Conservation (phyloP, 2,888 invertebrate genomes). For the Drosophila cognata region DNA sequence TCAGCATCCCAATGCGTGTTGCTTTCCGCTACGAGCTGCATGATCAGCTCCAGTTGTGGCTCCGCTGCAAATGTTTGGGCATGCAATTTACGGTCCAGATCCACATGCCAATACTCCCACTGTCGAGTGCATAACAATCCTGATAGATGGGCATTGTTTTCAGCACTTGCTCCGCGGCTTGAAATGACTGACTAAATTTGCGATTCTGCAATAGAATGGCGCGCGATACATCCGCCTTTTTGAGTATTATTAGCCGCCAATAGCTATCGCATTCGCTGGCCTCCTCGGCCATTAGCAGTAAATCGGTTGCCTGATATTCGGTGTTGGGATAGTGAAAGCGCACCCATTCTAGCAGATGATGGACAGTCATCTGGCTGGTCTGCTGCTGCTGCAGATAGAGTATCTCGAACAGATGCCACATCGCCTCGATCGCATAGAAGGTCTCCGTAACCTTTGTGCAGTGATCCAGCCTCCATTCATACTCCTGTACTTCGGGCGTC, state of each 20-base stretch:
- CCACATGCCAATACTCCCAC: slow-evolving; percentile 88
- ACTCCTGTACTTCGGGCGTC: slow-evolving; percentile 84
- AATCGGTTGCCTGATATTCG: slow-evolving; percentile 89
- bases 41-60: slow-evolving; percentile 89
- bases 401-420: slow-evolving; percentile 97
- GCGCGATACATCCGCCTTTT: too few species aligned
- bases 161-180: slow-evolving; percentile 91
- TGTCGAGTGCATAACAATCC: slow-evolving; percentile 91
- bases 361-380: slow-evolving; percentile 90
- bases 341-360: slow-evolving; percentile 94
- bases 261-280: slow-evolving; percentile 90
- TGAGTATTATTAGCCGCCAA: slow-evolving; percentile 85
- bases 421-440: slow-evolving; percentile 95
- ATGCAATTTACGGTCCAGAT: slow-evolving; percentile 89
- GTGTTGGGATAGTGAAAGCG: slow-evolving; percentile 91
- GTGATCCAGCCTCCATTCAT: slow-evolving; percentile 75
- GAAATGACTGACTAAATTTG: slow-evolving; percentile 86
- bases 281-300: slow-evolving; percentile 87
- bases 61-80: slow-evolving; percentile 89
- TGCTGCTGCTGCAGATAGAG: slow-evolving; percentile 91
- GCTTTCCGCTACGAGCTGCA: slow-evolving; percentile 90
- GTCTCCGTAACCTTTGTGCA: slow-evolving; percentile 89
- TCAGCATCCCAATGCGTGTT: slow-evolving; percentile 90
- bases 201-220: too few species aligned
- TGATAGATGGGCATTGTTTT: slow-evolving; percentile 93